Conservation (phyloP, 2,797 vertebrate species). For the Crocodylus rhombifer region DNA sequence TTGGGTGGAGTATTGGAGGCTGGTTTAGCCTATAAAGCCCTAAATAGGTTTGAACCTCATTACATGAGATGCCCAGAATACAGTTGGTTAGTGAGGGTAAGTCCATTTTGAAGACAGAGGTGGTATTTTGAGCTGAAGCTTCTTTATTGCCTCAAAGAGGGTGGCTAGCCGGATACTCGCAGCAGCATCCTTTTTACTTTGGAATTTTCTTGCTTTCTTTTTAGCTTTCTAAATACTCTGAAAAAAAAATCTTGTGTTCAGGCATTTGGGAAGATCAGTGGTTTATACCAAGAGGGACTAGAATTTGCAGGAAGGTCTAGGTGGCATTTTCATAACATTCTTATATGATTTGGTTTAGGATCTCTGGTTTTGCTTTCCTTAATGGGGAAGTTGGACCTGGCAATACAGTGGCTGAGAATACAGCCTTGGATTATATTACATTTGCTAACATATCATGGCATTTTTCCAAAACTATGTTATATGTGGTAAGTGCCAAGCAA, state of each 20-base stretch:
- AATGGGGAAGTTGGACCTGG: neutral
- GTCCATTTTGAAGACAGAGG: neutral
- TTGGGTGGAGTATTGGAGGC: neutral
- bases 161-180: neutral
- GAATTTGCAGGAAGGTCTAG: neutral
- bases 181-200: no score
- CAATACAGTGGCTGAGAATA: neutral
- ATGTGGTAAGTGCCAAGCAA: neutral
- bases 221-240: no score
- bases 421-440: neutral
- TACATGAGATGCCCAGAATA: neutral
- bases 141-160: neutral
- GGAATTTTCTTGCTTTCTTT: no score
- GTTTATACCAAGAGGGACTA: neutral
- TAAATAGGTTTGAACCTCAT: neutral
- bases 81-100: neutral
- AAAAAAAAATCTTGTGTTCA: no score
- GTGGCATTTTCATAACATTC: neutral
- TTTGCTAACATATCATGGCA: neutral
- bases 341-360: neutral
- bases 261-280: no score
- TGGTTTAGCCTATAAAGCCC: neutral
- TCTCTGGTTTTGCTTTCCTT: neutral
- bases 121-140: neutral
- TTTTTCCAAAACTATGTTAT: neutral